These are phyloP conservation scores for Sminthurinus signatus DNA, from an alignment of 1,140 invertebrate species.

Conservation along the genomic window DNA sequence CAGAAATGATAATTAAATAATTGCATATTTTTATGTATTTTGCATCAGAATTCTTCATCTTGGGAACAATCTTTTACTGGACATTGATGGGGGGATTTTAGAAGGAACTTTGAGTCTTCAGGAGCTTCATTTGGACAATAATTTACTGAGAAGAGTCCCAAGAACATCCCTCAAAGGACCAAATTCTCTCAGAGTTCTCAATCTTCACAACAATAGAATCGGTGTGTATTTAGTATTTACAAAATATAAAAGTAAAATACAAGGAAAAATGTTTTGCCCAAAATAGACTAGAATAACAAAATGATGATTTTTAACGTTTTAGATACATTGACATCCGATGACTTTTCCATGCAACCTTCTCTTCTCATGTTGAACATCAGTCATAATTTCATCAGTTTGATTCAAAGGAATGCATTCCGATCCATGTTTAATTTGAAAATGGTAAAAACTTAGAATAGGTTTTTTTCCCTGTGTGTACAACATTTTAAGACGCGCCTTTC, in stretches of 20 bases:
- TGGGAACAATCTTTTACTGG: constrained; percentile 66
- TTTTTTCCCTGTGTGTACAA: too few species aligned
- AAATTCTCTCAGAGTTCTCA: constrained; percentile 60
- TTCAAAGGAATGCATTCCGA: constrained; percentile 66
- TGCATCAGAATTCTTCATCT: too few species aligned
- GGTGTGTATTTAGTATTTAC: too few species aligned
- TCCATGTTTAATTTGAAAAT: constrained; percentile 59
- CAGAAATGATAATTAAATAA: too few species aligned
- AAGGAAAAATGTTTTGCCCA: too few species aligned
- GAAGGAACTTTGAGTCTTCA: constrained; percentile 72
- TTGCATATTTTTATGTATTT: too few species aligned
- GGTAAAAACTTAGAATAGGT: too few species aligned
- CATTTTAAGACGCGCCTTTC: too few species aligned
- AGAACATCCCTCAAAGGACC: constrained; percentile 70
- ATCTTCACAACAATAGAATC: constrained; percentile 69
- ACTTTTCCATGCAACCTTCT: constrained; percentile 21
- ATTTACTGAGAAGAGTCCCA: constrained; percentile 65
- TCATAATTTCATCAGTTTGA: constrained; percentile 62
- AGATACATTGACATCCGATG: constrained; percentile 31
- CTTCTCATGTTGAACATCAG: constrained; percentile 68
- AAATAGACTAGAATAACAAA: too few species aligned
- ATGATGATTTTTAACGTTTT: too few species aligned
- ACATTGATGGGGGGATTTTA: constrained; percentile 74
- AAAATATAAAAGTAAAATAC: too few species aligned
- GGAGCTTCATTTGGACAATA: constrained; percentile 71